Conservation (phyloP, 2,113 vertebrate species). For the Takifugu bimaculatus region DNA sequence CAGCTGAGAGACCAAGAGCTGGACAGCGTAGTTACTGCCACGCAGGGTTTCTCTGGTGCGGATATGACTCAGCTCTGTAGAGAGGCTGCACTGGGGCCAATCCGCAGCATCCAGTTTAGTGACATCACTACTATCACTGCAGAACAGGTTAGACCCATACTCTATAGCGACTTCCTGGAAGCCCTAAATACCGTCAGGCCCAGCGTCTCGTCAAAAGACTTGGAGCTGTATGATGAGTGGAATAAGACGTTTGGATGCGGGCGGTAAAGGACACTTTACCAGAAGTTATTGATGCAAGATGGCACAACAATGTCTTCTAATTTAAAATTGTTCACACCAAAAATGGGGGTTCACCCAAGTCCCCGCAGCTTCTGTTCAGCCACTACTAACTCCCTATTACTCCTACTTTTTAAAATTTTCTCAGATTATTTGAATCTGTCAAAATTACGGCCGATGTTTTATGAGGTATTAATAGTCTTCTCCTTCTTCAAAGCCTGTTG, state of each 20-base stretch:
- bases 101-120: slow-evolving; percentile 82
- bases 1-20: slow-evolving; percentile 78
- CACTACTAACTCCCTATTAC: background rate
- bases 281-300: too few species aligned
- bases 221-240: slow-evolving; percentile 91
- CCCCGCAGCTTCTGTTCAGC: background rate
- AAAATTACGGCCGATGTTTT: background rate
- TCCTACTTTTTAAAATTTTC: background rate
- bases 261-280: slow-evolving; percentile 60
- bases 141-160: slow-evolving; percentile 87
- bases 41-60: slow-evolving; percentile 88
- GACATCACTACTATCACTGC: slow-evolving; percentile 87
- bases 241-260: slow-evolving; percentile 92
- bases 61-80: slow-evolving; percentile 94
- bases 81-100: slow-evolving; percentile 93
- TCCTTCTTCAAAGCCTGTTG: too few species aligned
- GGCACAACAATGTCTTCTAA: too few species aligned
- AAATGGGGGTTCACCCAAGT: background rate
- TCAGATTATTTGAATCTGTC: background rate
- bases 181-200: slow-evolving; percentile 86
- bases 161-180: slow-evolving; percentile 83
- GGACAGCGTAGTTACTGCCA: slow-evolving; percentile 73
- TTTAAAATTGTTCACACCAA: too few species aligned
- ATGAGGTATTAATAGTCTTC: too few species aligned
- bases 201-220: slow-evolving; percentile 84